Conservation (phyloP, 2,797 vertebrate species). For the Pipistrellus pygmaeus region DNA sequence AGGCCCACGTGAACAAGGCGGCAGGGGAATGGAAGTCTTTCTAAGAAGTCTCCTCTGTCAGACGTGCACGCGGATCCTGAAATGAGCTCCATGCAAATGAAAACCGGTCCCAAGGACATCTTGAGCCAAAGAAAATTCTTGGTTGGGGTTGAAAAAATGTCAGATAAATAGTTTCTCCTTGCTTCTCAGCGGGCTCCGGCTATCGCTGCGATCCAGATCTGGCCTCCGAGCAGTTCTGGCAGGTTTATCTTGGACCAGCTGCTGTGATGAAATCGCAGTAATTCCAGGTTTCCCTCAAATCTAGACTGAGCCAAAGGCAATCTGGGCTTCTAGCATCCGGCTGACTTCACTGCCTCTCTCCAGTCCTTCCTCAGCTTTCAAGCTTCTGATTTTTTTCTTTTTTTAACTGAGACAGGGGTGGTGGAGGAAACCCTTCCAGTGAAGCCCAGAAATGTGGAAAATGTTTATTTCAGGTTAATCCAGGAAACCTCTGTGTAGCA, state of each 20-base stretch:
- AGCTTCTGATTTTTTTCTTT: slow-evolving; percentile 18
- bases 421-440: background rate
- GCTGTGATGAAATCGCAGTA: slow-evolving; percentile 75
- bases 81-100: slow-evolving; percentile 72
- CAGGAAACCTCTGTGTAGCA: background rate
- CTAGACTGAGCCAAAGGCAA: slow-evolving; percentile 69
- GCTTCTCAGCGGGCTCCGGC: slow-evolving; percentile 74
- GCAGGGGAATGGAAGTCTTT: slow-evolving; percentile 64
- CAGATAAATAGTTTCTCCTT: slow-evolving; percentile 81
- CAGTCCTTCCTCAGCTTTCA: background rate
- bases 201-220: slow-evolving; percentile 72
- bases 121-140: slow-evolving; percentile 81
- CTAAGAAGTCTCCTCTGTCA: slow-evolving; percentile 77
- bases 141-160: slow-evolving; percentile 78
- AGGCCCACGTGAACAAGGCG: slow-evolving; percentile 29
- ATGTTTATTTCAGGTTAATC: slow-evolving; percentile 1
- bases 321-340: slow-evolving; percentile 59
- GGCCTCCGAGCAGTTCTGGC: slow-evolving; percentile 72
- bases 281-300: slow-evolving; percentile 77
- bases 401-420: background rate
- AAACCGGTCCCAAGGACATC: slow-evolving; percentile 67
- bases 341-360: slow-evolving; percentile 60
- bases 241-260: slow-evolving; percentile 77
- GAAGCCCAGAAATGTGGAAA: slow-evolving; percentile 9
- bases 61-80: background rate